Percentiles rank a stretch among this genome's conserved stretches.
Conservation (phyloP, 2,113 vertebrate species). For the Colossoma macropomum region DNA sequence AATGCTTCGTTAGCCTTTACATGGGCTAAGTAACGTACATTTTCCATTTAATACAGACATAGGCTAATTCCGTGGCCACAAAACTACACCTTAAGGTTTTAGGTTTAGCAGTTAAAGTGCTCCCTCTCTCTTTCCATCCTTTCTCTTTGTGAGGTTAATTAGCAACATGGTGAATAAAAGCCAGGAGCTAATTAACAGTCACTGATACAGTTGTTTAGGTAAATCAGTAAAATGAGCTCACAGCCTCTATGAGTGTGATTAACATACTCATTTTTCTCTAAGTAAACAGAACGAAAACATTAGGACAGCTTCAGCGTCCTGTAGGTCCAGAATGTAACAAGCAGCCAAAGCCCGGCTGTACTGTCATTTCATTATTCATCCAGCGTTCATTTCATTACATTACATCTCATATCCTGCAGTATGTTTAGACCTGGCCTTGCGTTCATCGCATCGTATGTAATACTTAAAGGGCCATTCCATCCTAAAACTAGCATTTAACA, state of each 20-base stretch:
- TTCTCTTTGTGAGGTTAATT: conserved; percentile 11
- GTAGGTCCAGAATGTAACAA: neutral
- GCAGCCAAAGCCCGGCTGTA: neutral
- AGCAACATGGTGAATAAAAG: conserved; percentile 9
- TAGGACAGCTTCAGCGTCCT: neutral
- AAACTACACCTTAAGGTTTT: neutral
- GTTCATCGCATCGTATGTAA: neutral
- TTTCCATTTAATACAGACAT: no score
- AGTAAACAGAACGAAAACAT: conserved; percentile 20
- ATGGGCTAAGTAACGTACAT: no score
- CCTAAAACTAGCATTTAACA: no score
- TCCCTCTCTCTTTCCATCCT: neutral
- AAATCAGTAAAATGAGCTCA: conserved; percentile 25
- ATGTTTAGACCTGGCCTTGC: neutral
- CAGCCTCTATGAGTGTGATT: neutral
- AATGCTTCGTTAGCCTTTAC: no score
- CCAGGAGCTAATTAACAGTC: conserved; percentile 32
- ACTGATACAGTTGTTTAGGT: conserved; percentile 27
- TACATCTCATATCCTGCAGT: neutral
- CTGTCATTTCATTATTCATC: neutral
- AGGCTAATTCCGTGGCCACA: neutral
- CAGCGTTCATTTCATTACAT: neutral
- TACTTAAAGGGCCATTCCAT: no score
- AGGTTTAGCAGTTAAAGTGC: neutral
- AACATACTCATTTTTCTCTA: neutral